Evolutionary conservation across 2,113 vertebrate species (phyloP), one percentile per base, ranked within the genome.

Genomic region (Vulpes vulpes): DNA sequence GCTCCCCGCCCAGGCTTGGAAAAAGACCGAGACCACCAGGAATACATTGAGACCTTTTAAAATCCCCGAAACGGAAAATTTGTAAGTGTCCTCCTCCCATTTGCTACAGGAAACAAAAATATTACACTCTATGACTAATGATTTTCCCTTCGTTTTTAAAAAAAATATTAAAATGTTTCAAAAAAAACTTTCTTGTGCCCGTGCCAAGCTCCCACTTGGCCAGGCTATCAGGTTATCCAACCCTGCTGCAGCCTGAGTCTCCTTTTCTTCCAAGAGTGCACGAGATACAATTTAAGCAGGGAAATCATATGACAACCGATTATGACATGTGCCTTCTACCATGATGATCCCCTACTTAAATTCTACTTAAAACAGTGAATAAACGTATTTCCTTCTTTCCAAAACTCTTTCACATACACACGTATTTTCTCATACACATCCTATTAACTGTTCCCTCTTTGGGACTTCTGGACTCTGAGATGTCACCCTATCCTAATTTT

Each of bases 331-430:
- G 32, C 60, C 59, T 49, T 22, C 35, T 82, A 38, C 55, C 8
- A 32, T 12, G 25, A 93, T 43, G 43, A 43, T 43, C 43, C 43
- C 43, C 43, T 43, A 43, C 43, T 7, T 43, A 43, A 43, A 43
- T 43, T 43, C 30, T 88, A 15, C 19, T 86, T 69, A 55, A 53
- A 91, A 32, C 51, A 96, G 87, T 60, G 35, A 43, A 80, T 38
- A 12, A 5, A 5, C 14, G 30, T 64, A 55, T 87, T 95, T 94
- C 51, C 17, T 94, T 65, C 35, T 76, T 93, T 73, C 85, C 35
- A 57, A 60, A 76, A 53, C 80, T 95, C 83, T 92, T 94, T 69
- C 38, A 67, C 51, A n/a, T 86, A 69, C 38, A 67, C 51, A n/a
- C 80, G 25, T 55, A 17, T 43, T 84, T 43, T 79, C 59, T 85